Evolutionary conservation across 2,888 invertebrate genomes (phyloP).

Genomic region (Epinotia nisella): DNA sequence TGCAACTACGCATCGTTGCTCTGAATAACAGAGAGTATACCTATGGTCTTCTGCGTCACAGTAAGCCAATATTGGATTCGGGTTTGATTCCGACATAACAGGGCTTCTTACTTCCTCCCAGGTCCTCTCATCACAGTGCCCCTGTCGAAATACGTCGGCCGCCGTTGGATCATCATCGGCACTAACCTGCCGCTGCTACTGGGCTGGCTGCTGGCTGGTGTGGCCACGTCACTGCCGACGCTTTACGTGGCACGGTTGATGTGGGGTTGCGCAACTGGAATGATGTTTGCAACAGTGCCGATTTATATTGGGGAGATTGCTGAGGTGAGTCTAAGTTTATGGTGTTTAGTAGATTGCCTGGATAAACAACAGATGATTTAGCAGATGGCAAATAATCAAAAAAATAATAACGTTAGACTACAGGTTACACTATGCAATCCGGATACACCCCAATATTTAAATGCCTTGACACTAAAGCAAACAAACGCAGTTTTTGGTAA

Average conservation of each 20-base stretch:
- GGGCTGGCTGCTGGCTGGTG: conserved; percentile 89
- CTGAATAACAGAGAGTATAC: too few species aligned
- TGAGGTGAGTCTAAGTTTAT: conserved; percentile 76
- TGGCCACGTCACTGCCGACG: conserved; percentile 78
- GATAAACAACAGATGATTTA: too few species aligned
- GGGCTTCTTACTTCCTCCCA: conserved; percentile 49
- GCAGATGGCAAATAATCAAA: too few species aligned
- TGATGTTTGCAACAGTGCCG: conserved; percentile 90
- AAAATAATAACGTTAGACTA: too few species aligned
- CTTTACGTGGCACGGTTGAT: conserved; percentile 84
- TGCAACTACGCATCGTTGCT: too few species aligned
- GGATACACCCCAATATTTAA: too few species aligned
- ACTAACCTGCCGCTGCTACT: conserved; percentile 88
- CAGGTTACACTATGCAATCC: too few species aligned
- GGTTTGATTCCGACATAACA: background rate
- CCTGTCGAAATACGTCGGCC: conserved; percentile 87
- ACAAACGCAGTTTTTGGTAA: too few species aligned
- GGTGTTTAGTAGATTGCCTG: too few species aligned
- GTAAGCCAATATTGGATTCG: too few species aligned
- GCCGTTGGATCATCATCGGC: conserved; percentile 88
- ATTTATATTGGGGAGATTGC: conserved; percentile 95
- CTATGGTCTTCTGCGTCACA: too few species aligned
- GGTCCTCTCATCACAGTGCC: conserved; percentile 90
- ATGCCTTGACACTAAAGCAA: too few species aligned
- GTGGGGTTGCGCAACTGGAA: conserved; percentile 88